A percentile compares a stretch with the other conserved stretches of the same genome.
Evolutionary conservation across 2,797 vertebrate genomes (phyloP).

Genomic region (Gambusia yucatana): DNA sequence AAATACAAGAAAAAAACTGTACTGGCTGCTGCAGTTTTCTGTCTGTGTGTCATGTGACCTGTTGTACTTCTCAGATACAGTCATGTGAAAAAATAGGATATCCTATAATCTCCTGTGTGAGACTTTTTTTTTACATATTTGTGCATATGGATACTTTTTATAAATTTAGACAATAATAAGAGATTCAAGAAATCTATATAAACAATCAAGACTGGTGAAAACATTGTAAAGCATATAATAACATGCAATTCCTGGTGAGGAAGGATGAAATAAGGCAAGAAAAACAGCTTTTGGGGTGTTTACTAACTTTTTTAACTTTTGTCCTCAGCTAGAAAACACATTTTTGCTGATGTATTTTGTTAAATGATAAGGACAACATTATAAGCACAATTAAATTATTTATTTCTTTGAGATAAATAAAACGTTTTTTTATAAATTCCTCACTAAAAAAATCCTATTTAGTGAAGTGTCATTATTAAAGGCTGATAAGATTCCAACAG

Average conservation of each 20-base stretch:
- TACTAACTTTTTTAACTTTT: too few species aligned
- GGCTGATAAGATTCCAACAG: not conserved
- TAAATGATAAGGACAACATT: too few species aligned
- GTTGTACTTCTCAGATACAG: not conserved
- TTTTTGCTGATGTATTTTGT: too few species aligned
- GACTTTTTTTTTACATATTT: not conserved
- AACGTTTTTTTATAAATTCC: not conserved
- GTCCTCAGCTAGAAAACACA: too few species aligned
- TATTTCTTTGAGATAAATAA: too few species aligned
- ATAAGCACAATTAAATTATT: too few species aligned
- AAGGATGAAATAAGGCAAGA: not conserved
- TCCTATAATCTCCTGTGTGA: not conserved
- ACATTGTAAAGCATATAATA: not conserved
- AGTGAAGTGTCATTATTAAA: not conserved
- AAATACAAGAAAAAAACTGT: not conserved
- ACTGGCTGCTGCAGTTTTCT: constrained; percentile 3
- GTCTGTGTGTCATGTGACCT: not conserved
- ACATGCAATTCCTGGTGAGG: not conserved
- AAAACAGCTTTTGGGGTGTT: too few species aligned
- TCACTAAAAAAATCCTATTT: not conserved
- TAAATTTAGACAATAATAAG: not conserved
- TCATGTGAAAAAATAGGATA: not conserved
- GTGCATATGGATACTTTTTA: not conserved
- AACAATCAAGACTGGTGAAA: not conserved
- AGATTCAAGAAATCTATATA: not conserved